A percentile compares a stretch with the other conserved stretches of the same genome.
These are phyloP conservation scores for Conus ventricosus DNA, from an alignment of 1,140 invertebrate genomes.

Conservation along the genomic window DNA sequence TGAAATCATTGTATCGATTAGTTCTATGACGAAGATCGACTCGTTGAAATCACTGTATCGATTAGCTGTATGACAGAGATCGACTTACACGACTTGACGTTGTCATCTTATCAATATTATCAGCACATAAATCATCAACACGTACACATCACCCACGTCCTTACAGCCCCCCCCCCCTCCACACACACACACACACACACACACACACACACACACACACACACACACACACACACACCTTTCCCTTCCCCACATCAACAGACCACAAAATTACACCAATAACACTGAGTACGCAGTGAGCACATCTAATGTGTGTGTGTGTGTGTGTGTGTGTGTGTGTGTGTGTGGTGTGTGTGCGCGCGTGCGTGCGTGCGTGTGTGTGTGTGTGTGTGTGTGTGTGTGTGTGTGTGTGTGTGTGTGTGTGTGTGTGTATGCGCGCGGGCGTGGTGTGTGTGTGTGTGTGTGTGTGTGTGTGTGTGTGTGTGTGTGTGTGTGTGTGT, in stretches of 20 bases:
- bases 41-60: not conserved
- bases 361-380: not conserved
- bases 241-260: not conserved
- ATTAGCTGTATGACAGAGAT: not conserved
- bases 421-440: too few relatives aligned
- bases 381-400: not conserved
- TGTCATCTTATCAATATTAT: not conserved
- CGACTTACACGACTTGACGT: not conserved
- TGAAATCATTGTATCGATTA: too few relatives aligned
- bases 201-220: too few relatives aligned
- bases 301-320: conserved; percentile 15
- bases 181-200: too few relatives aligned
- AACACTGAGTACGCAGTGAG: not conserved
- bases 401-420: too few relatives aligned
- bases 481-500: not conserved
- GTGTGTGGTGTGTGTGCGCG: conserved; percentile 16
- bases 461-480: too few relatives aligned
- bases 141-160: not conserved
- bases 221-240: too few relatives aligned
- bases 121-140: not conserved
- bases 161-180: too few relatives aligned
- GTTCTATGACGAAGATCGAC: too few relatives aligned
- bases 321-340: conserved; percentile 19
- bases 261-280: not conserved
- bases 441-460: too few relatives aligned